Evolutionary conservation across 2,888 invertebrate species (phyloP), one percentile per base, ranked within the genome.

Genomic region (Dasypogon diadema): DNA sequence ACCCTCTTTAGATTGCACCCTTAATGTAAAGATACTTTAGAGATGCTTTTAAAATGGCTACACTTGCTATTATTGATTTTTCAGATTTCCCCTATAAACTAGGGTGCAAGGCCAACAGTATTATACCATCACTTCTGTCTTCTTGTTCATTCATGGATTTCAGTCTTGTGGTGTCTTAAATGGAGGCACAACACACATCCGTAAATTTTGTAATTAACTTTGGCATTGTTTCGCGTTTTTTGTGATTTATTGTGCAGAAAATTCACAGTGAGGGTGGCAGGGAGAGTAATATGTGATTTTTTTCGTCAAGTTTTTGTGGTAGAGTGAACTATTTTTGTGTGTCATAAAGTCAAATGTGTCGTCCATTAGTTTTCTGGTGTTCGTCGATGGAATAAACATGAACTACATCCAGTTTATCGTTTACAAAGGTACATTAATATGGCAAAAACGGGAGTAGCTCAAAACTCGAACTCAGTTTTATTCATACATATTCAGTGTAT

Each of bases 41-140:
- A 48, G 65, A 65, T 24, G 65, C 65, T 14, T 22, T 46, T 65
- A 46, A 65, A 65, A 65, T 22, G 65, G 65, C 65, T 65, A 65
- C 65, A 65, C 46, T 42, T 65, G 65, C 65, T 48, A n/a, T 24
- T 65, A 65, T 65, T 24, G 65, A 65, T 65, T 65, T 65, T 65
- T 24, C 65, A 48, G 65, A 65, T 65, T 65, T 65, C 65, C 65
- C 65, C 65, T 65, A 24, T 65, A 65, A 16, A 65, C 46, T 65
- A 65, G 77, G 76, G 78, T 73, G 75, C 77, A 76, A 79, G 75
- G 75, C 76, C 76, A 76, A 77, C 48, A 56, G 37, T 65, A 75
- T 70, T 75, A 76, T 24, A 54, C 42, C 63, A 65, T 65, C 65
- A 46, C 24, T 46, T 42, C 65, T 48, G 65, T 65, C 65, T 65